These are phyloP conservation scores for Camponotus vicinus DNA, from an alignment of 1,140 invertebrate genomes.

Conservation along the genomic window DNA sequence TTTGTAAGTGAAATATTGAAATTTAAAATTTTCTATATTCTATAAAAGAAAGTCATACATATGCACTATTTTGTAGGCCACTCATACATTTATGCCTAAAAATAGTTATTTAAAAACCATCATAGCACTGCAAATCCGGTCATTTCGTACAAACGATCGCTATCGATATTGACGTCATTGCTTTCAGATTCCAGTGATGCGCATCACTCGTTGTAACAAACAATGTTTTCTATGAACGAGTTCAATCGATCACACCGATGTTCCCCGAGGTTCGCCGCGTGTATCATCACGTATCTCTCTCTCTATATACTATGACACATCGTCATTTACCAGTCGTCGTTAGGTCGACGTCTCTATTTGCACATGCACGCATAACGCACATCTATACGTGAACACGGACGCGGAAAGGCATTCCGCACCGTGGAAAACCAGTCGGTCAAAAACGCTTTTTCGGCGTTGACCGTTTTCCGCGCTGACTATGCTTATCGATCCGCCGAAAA, in stretches of 20 bases:
- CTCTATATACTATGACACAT: background rate
- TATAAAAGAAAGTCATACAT: background rate
- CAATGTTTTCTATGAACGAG: conserved; percentile 39
- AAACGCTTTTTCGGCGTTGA: background rate
- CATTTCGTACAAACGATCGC: conserved; percentile 24
- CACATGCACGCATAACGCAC: background rate
- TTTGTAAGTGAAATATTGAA: background rate
- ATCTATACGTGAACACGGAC: background rate
- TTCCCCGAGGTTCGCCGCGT: conserved; percentile 20
- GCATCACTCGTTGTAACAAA: conserved; percentile 16
- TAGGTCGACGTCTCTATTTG: conserved; percentile 26
- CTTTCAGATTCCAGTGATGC: conserved; percentile 38
- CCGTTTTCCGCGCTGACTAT: conserved; percentile 18
- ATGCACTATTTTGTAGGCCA: background rate
- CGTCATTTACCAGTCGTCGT: conserved; percentile 33
- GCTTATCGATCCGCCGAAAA: conserved; percentile 44
- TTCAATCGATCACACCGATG: conserved; percentile 46
- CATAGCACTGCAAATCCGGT: conserved; percentile 18
- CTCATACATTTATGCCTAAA: conserved; percentile 11
- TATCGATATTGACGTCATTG: conserved; percentile 45
- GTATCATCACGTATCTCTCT: background rate
- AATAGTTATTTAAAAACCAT: conserved; percentile 43
- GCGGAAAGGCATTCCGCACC: background rate
- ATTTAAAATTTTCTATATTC: background rate
- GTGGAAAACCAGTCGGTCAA: background rate